Base-by-base conservation (phyloP, 1,140 invertebrate genomes). In the Trichonephila inaurata region DNA sequence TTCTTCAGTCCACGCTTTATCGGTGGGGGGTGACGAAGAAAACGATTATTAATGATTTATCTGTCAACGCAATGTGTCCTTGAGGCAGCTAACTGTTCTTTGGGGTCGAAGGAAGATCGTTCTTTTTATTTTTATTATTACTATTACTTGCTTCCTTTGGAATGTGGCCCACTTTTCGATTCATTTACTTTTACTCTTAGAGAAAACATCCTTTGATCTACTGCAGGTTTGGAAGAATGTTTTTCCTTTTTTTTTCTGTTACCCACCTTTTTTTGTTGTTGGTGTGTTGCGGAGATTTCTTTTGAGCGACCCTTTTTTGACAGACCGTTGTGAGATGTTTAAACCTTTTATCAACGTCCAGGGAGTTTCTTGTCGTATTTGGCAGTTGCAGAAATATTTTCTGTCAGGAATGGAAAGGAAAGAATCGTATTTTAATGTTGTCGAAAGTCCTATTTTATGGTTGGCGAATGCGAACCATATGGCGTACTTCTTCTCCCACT, bases 81-180 rank as follows among this genome's bases (percentile, higher is more conserved):
- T 91, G 89, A 91, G 72, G 89, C 89, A 91, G 69, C 89, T 91
- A 91, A 91, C 89, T 44, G 89, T 82, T 91, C 69, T 72, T 40
- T 33, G 89, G 89, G 89, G 58, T 91, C 89, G 72, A 14, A 44
- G 51, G 89, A 72, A 88, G 33, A 64, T 88, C 72, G 81, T 91
- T 82, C 24, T 14, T 64, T 66, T 28, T 81, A 18, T 44, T 90
- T 61, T 81, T 90, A n/a, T 51, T 91, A 40, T 69, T 89, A 89
- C 33, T 91, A 40, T n/a, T 64, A 64, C 61, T 51, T 89, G n/a
- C 89, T 91, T 61, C 51, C 28, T 82, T 82, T 91, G 89, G 89
- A 91, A 81, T 91, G 89, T 82, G 89, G 33, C 89, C 89, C 89
- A 91, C 89, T 91, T 91, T 91, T 81, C 89, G 89, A 91, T 58